Evolutionary conservation across 2,797 vertebrate genomes (phyloP), one percentile per base, ranked within the genome.

Genomic region (Ibycter americanus): DNA sequence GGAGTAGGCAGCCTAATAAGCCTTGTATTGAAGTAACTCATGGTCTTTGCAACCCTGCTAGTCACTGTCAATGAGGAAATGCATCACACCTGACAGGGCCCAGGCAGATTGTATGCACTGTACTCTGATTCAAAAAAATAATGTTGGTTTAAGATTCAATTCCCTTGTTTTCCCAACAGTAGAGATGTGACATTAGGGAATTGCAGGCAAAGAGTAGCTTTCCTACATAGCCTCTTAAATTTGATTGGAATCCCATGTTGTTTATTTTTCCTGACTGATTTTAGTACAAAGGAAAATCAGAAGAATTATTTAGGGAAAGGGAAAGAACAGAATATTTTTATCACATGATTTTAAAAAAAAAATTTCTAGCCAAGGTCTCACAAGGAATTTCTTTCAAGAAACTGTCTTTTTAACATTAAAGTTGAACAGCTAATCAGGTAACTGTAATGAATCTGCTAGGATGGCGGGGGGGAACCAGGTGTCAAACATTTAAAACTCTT

Each of bases 391-490:
- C 32, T 88, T 49, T 40, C 19, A 40, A 78, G 54, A 72, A 87
- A 34, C 46, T 40, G 6, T 78, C 54, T 23, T 62, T 72, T 38
- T 67, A 82, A 34, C 8, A 2, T 31, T 52, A 8, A 90, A 91
- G 56, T 87, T 93, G 87, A 96, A 83, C 95, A 91, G 61, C 79
- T 93, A 70, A 87, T 93, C 79, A 67, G 61, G 90, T 91, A 88
- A 52, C 76, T 56, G 42, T 61, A 25, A 93, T 88, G 44, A 77
- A 78, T 89, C 68, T 76, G 58, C 58, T 71, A 74, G 78, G 58
- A 77, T 59, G 10, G 27, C 21, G 6, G 2, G 6, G 3, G 4
- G 6, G 15, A 23, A 36, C 27, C 46, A 40, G 40, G 19, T 92
- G 92, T 95, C 29, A 87, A 83, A 76, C 71, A 47, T 71, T 6